Evolutionary conservation across 2,888 invertebrate species (phyloP).

Genomic region (Oligia fasciuncula): DNA sequence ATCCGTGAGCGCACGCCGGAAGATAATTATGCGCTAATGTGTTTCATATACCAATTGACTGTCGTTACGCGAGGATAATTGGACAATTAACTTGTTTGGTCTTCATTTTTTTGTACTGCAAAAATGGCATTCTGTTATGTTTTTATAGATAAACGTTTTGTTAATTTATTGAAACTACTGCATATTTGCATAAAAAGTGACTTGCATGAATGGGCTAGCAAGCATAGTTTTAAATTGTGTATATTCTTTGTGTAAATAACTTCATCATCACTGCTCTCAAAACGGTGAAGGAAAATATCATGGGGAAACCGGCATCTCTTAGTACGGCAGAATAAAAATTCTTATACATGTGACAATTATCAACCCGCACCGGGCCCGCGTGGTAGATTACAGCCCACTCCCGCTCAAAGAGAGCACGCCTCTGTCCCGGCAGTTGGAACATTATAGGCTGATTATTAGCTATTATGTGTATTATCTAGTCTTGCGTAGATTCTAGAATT

Average conservation of each 20-base stretch:
- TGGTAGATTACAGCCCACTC: no score
- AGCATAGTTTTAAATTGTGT: neutral
- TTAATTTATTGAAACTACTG: neutral
- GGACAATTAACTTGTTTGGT: neutral
- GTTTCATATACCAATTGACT: constrained; percentile 11
- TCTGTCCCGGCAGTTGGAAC: no score
- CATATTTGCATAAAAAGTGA: neutral
- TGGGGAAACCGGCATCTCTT: no score
- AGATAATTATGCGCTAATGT: constrained; percentile 1
- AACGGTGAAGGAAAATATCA: no score
- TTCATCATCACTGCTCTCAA: no score
- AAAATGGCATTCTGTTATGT: neutral
- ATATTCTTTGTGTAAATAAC: neutral
- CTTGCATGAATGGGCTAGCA: neutral
- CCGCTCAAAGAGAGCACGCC: no score
- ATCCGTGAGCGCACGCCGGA: constrained; percentile 35
- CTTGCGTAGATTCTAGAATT: neutral
- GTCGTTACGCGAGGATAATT: constrained; percentile 9
- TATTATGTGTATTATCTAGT: no score
- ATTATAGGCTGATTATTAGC: no score
- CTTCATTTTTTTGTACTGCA: neutral
- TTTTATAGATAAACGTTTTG: neutral
- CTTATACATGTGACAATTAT: no score
- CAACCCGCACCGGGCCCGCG: no score
- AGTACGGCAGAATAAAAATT: no score